Evolutionary conservation across 2,797 vertebrate species (phyloP), one percentile per base, ranked within the genome.

Genomic region (Poeciliopsis paucimaculata): DNA sequence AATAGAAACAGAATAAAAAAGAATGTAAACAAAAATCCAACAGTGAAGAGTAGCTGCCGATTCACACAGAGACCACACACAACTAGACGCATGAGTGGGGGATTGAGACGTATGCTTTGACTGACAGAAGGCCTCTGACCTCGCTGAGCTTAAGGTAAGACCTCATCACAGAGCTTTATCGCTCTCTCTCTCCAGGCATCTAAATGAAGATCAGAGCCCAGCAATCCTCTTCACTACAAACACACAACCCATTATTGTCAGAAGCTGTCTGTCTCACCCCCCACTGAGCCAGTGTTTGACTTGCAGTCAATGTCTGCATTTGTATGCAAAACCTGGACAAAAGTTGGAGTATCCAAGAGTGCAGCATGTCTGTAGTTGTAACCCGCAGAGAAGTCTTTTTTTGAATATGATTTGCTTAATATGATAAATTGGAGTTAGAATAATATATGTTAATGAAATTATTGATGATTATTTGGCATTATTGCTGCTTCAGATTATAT

Each of bases 171-270:
- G 70, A 81, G 78, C 86, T 93, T 94, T 91, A 94, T 94, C 92
- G 93, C 89, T 91, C 51, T 91, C 51, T 57, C 78, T 90, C 91
- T 89, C 82, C 81, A 84, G 86, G 71, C 83, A 85, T 91, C 91
- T 92, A 94, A 94, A 94, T 92, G 84, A 93, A 95, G 94, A 94
- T 95, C 94, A 95, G 92, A 20, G 51, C 78, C 83, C 77, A 84
- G 80, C 82, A 72, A 86, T 82, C 81, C 81, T 81, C 87, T 74
- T 78, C 75, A 75, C 82, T 23, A 31, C 75, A 80, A 81, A 89
- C 77, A 90, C 84, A 90, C 82, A 91, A 79, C 76, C 85, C 84
- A 91, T 90, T 92, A 91, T 82, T 81, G 84, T 84, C 86, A 77
- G 88, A 75, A 84, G 84, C 83, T 84, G 82, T 85, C 87, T 51